Conservation (phyloP, 2,888 invertebrate genomes). For the Prosopocoilus inquinatus region DNA sequence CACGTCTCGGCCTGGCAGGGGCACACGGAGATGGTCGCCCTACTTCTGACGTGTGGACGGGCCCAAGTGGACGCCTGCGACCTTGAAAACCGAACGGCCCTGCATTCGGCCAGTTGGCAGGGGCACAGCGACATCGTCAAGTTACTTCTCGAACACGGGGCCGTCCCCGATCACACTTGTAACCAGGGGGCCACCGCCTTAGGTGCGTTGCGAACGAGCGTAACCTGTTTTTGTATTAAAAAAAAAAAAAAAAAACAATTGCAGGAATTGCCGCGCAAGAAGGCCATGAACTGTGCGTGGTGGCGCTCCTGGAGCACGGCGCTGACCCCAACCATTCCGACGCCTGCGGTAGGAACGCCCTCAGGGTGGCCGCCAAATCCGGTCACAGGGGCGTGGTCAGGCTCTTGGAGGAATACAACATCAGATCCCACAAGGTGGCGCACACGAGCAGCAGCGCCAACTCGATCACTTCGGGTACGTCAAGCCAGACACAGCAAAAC, state of each 20-base stretch:
- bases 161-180: slow-evolving; percentile 84
- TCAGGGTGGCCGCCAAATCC: slow-evolving; percentile 87
- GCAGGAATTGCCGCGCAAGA: slow-evolving; percentile 92
- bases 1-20: slow-evolving; percentile 95
- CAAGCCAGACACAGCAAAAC: background rate
- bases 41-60: slow-evolving; percentile 68
- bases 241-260: background rate
- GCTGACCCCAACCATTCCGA: slow-evolving; percentile 85
- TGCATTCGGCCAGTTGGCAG: slow-evolving; percentile 96
- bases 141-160: slow-evolving; percentile 75
- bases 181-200: slow-evolving; percentile 95
- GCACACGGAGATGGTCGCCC: slow-evolving; percentile 87
- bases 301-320: slow-evolving; percentile 77
- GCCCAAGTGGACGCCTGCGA: slow-evolving; percentile 88
- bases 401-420: slow-evolving; percentile 68
- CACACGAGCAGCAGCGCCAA: slow-evolving; percentile 48
- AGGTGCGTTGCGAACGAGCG: slow-evolving; percentile 48
- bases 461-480: slow-evolving; percentile 48
- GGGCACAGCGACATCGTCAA: slow-evolving; percentile 84
- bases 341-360: slow-evolving; percentile 81
- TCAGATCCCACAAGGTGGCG: slow-evolving; percentile 42
- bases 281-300: slow-evolving; percentile 90
- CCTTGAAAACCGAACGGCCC: slow-evolving; percentile 81
- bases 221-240: background rate
- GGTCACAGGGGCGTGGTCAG: slow-evolving; percentile 84